Conservation (phyloP, 2,888 invertebrate genomes). For the Psylliodes chrysocephalus region DNA sequence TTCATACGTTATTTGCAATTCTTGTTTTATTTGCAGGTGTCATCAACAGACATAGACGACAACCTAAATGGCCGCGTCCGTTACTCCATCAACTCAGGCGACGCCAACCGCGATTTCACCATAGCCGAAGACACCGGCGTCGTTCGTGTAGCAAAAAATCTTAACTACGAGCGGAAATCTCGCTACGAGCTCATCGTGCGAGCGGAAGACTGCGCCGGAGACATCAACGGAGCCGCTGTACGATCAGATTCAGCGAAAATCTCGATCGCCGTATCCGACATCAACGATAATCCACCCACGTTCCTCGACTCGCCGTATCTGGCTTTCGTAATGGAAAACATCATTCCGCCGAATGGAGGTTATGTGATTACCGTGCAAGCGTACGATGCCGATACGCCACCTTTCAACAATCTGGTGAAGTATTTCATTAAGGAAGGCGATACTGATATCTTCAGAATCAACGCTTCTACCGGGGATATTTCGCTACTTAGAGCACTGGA, state of each 20-base stretch:
- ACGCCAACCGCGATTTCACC: constrained; percentile 90
- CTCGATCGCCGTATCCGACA: constrained; percentile 86
- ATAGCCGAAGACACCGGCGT: constrained; percentile 93
- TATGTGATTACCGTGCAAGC: constrained; percentile 87
- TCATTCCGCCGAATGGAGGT: constrained; percentile 81
- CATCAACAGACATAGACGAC: constrained; percentile 89
- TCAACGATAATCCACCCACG: constrained; percentile 93
- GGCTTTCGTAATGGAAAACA: constrained; percentile 93
- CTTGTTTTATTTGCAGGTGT: constrained; percentile 73
- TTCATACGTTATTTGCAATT: background rate
- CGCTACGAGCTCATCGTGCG: constrained; percentile 85
- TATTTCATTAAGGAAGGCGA: constrained; percentile 95
- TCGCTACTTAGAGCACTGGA: constrained; percentile 84
- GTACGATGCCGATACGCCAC: constrained; percentile 90
- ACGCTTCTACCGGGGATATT: constrained; percentile 92
- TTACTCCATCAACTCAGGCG: constrained; percentile 89
- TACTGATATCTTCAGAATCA: constrained; percentile 89
- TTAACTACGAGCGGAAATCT: constrained; percentile 91
- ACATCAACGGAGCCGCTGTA: constrained; percentile 68
- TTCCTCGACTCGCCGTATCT: constrained; percentile 95
- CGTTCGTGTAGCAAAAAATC: constrained; percentile 89
- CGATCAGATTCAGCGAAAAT: constrained; percentile 83
- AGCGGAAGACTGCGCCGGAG: constrained; percentile 88
- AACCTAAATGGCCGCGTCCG: constrained; percentile 91
- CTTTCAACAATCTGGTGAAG: constrained; percentile 88